These are phyloP conservation scores for Physeter macrocephalus DNA, from an alignment of 2,113 vertebrate species.

Conservation along the genomic window DNA sequence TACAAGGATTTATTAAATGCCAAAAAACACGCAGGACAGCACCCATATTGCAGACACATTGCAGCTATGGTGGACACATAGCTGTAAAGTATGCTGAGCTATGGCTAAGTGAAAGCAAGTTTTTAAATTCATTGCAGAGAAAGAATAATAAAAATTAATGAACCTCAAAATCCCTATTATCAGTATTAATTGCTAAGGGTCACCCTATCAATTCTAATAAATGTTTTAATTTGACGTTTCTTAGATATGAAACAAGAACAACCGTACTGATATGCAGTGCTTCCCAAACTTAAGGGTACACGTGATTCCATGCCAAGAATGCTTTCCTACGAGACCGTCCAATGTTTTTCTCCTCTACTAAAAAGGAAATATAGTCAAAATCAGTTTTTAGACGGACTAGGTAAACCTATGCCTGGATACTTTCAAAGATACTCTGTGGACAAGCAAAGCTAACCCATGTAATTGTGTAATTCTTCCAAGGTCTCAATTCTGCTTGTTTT, in stretches of 20 bases:
- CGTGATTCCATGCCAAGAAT: neutral
- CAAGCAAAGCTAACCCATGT: neutral
- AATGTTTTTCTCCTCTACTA: neutral
- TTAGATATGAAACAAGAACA: neutral
- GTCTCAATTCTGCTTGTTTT: neutral
- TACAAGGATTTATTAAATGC: neutral
- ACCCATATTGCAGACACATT: fast-evolving
- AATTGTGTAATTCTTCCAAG: neutral
- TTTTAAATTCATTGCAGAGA: neutral
- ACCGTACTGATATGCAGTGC: fast-evolving
- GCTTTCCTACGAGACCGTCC: neutral
- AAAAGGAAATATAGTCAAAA: neutral
- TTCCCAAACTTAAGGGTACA: neutral
- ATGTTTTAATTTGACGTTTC: neutral
- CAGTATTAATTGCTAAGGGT: neutral
- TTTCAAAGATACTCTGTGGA: neutral
- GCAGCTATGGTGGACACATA: neutral
- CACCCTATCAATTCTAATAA: neutral
- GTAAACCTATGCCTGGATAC: neutral
- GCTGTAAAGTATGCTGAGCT: too few species aligned
- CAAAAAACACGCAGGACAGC: neutral
- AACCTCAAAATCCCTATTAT: neutral
- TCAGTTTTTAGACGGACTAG: neutral
- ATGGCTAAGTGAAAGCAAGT: neutral
- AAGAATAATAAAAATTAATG: neutral